phyloP scores from a whole-genome alignment of 2,888 invertebrate genomes.

The Drosophila rubida region DNA sequence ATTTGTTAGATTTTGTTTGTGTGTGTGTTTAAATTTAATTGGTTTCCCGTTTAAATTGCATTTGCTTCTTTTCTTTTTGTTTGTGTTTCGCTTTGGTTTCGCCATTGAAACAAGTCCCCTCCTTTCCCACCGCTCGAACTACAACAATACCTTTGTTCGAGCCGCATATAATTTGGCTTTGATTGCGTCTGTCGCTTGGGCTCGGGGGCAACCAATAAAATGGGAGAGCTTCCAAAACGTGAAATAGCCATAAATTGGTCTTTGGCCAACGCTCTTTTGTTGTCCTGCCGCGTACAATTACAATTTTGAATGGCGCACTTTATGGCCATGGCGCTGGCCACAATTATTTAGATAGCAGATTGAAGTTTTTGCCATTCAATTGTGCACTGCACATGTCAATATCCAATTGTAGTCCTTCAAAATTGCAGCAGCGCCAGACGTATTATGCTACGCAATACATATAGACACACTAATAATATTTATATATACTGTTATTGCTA shows the following conservation, averaged over 20 bases:
- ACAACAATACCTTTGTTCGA: constrained; percentile 14
- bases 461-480: too few relatives aligned
- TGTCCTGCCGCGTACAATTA: constrained; percentile 49
- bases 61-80: constrained; percentile 39
- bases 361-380: constrained; percentile 72
- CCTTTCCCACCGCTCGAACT: too few relatives aligned
- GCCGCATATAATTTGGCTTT: constrained; percentile 60
- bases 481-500: too few relatives aligned
- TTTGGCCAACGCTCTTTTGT: constrained; percentile 56
- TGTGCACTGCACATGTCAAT: constrained; percentile 41
- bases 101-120: constrained; percentile 9
- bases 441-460: too few relatives aligned
- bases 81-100: constrained; percentile 40
- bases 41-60: constrained; percentile 79
- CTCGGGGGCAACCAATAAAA: constrained; percentile 56
- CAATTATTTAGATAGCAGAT: constrained; percentile 73
- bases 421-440: too few relatives aligned
- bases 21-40: constrained; percentile 77
- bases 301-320: constrained; percentile 55
- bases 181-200: constrained; percentile 49
- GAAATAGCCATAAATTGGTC: constrained; percentile 70
- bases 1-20: constrained; percentile 53
- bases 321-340: constrained; percentile 25
- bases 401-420: constrained; percentile 50
- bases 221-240: constrained; percentile 46